Base-by-base conservation (phyloP, 2,888 invertebrate species). In the Dioctria rufipes region DNA sequence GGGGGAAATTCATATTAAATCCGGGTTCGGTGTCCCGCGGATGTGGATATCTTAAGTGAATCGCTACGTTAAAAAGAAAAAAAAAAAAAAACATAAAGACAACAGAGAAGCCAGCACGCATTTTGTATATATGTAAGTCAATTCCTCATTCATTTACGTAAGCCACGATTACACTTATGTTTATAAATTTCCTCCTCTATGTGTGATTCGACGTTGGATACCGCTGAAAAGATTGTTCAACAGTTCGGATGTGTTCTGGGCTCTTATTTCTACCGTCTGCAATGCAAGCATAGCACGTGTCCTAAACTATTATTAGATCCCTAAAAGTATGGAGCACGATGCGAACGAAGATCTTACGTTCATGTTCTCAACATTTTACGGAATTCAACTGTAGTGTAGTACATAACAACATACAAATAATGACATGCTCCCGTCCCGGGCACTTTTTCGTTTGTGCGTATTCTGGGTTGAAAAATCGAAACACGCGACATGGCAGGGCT, bases 271-370 rank as follows among this genome's bases (percentile, higher is more conserved):
- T 43, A 25, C 42, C 43, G 67, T 13, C 67, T 58, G 25, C 11
- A 8, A 5, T 46, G 46, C 46, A 67, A 67, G 25, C 67, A 46
- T 67, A 67, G 67, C 67, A 67, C 67, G 67, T 67, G 67, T 46
- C 67, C 13, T 42, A 43, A 46, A 4, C 67, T 67, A 67, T 67
- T 46, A 4, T 67, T 67, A 46, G 67, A 67, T 42, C 6, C 49
- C 46, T 46, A 13, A 67, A 11, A 40, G 65, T 13, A 43, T 67
- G 46, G 13, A 67, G 13, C 5, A 11, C 58, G 67, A 25, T 13
- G 58, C 58, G 67, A 25, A 8, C 11, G 67, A 25, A 67, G 46
- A 67, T 43, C 46, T 67, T 25, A 25, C 2, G 25, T 25, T 67
- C 43, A 67, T 67, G 67, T 46, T 46, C 46, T 43, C 46, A 49